Conservation (phyloP, 2,797 vertebrate species). For the Scolopax rusticola region DNA sequence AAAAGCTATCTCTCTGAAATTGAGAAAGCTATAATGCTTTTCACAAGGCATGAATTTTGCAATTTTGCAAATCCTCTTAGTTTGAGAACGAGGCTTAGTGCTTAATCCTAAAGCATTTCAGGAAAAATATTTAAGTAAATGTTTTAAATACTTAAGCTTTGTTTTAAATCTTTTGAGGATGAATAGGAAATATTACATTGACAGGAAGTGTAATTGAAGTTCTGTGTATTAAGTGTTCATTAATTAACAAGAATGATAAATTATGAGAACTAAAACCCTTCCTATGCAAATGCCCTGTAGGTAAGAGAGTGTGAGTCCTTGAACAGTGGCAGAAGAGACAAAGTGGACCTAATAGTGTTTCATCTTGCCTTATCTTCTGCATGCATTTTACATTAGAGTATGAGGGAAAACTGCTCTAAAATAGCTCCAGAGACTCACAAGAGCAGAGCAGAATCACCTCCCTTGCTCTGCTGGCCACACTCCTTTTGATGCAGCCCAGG, state of each 20-base stretch:
- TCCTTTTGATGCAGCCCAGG: too few species aligned
- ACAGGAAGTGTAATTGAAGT: not conserved
- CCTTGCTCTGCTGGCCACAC: too few species aligned
- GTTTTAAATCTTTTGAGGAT: not conserved
- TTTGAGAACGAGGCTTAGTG: not conserved
- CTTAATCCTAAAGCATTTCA: not conserved
- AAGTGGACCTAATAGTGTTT: not conserved
- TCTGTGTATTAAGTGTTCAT: not conserved
- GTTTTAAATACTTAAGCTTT: not conserved
- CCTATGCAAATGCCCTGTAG: not conserved
- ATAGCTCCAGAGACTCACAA: not conserved
- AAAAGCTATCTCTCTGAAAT: not conserved
- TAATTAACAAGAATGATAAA: not conserved
- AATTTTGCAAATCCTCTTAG: not conserved
- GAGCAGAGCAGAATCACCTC: too few species aligned
- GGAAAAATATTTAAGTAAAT: not conserved
- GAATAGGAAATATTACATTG: not conserved
- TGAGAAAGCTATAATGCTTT: not conserved
- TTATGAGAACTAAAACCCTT: not conserved
- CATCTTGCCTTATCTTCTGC: not conserved
- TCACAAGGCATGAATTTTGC: not conserved
- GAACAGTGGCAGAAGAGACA: not conserved
- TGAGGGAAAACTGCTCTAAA: not conserved
- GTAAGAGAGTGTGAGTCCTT: not conserved
- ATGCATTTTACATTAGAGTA: not conserved